Base-by-base conservation (phyloP, 37 sponge, comb jelly and placozoan species). In the Hexactinellida sp. region DNA sequence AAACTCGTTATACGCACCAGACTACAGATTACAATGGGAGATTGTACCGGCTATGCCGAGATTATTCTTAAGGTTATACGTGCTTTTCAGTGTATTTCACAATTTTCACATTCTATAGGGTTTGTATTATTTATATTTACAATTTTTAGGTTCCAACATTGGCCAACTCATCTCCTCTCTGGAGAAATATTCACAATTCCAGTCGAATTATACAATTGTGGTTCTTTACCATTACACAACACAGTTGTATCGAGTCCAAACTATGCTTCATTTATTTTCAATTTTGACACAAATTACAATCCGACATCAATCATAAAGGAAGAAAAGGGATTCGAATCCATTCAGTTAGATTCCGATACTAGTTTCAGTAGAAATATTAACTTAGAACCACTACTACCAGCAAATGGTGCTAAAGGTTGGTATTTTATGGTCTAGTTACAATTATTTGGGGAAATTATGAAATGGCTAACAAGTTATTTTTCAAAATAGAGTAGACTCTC, bases 191-290 rank as follows among this genome's bases (percentile, higher is more conserved):
- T 21, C 76, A 25, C 34, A 63, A 63, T 63, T 7, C 76, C 76
- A 63, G 34, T 63, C 13, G 76, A 63, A 63, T n/a, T 63, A 25
- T 63, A 63, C 76, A 63, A 63, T n/a, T 63, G 76, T n/a, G 76
- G 76, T 10, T 21, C 21, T 7, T 63, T 63, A 63, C 25, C 76
- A 63, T 63, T 63, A 28, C 76, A 63, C 34, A 63, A 63, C 76
- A 10, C 13, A 23, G 30, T 63, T 25, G 34, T 63, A 25, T 63
- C 76, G 30, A 63, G 76, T 63, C 76, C 76, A 7, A n/a, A 63
- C 13, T 63, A 63, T 28, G 13, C 21, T 63, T 63, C 76, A n/a
- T 63, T 63, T 28, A 23, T 63, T 23, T 63, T 63, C 76, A 63
- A 63, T 63, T 63, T 63, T n/a, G 76, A 63, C 34, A 21, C 34